Evolutionary conservation across 2,888 invertebrate species (phyloP), one percentile per base, ranked within the genome.

Genomic region (Magallana nippona): DNA sequence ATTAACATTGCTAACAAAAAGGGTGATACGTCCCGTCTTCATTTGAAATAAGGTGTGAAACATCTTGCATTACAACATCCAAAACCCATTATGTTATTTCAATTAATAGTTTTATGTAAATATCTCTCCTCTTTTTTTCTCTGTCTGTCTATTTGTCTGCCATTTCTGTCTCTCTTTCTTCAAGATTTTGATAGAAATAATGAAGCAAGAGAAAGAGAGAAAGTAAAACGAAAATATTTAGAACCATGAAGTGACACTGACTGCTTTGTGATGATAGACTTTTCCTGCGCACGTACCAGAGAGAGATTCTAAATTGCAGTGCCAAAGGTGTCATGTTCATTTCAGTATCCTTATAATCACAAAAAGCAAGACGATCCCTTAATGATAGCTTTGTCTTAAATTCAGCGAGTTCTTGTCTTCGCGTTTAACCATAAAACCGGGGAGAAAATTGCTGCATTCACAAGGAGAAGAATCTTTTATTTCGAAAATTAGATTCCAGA

Each of bases 81-180:
- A 15, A 27, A 27, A 15, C 27, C 15, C 32, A 71, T 27, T 71
- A 22, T 27, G 32, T 32, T 15, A 27, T 2, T 71, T 22, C 63
- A 71, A 55, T 13, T 79, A 22, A n/a, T 10, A 22, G 11, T 58
- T 58, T 58, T 80, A 22, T 80, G 19, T 55, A 19, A 57, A 19
- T 78, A 5, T 44, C 55, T 80, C 55, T 60, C 19, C 55, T 80
- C 55, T 60, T 11, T 80, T 58, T 22, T 13, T 19, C 55, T 79
- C 79, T 79, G 55, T 79, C 79, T 60, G 27, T 78, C 78, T 78
- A 1, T 78, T 44, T 78, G 27, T 78, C 78, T 78, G 27, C 1
- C 44, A 27, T 44, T 78, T 44, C 32, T 44, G 22, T 44, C 55
- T 19, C 55, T 80, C 19, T 22, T 58, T 58, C 27, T 60, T 32